Base-by-base conservation (phyloP, 1,140 invertebrate genomes). In the Dinothrombium tinctorium region DNA sequence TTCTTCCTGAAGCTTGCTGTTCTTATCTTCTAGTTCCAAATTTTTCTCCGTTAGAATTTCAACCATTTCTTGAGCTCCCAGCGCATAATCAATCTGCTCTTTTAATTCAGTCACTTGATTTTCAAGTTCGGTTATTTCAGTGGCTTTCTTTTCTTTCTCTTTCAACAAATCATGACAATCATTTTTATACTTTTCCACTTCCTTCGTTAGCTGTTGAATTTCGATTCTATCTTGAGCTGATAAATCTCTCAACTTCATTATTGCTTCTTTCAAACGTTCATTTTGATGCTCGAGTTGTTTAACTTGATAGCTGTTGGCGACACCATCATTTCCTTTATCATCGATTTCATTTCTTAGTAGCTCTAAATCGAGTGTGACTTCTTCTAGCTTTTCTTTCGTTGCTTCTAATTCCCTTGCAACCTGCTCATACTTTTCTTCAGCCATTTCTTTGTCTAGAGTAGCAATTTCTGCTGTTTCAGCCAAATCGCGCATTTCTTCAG, bases 61-160 rank as follows among this genome's bases (percentile, higher is more conserved):
- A 0, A 98, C 86, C 87, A 98, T 96, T 64, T 95, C 83, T 62
- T 95, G 90, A 22, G 89, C 84, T 7, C 92, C 90, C 22, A 96
- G 64, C n/a, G 89, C 86, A 20, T 84, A 84, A 65, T 98, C 92
- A 37, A 95, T 84, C 72, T 81, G 49, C 44, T 45, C 36, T 42
- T 36, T 74, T 0, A 87, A 64, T 61, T 94, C 89, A 20, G 73
- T 73, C 42, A 94, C 74, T 57, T 84, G 79, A 43, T 73, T 72
- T 53, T 89, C 78, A 57, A 89, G 63, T 54, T 81, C 72, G 50
- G 80, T 72, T 0, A 86, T 73, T 45, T 81, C 67, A 1, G 66
- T 49, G 33, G 74, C 76, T 4, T 86, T 61, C 57, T 84, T 86
- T 56, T 90, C 82, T 51, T 84, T 64, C 17, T 59, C 54, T 48